Base-by-base conservation (phyloP, 2,113 vertebrate genomes). In the Nothoprocta perdicaria region DNA sequence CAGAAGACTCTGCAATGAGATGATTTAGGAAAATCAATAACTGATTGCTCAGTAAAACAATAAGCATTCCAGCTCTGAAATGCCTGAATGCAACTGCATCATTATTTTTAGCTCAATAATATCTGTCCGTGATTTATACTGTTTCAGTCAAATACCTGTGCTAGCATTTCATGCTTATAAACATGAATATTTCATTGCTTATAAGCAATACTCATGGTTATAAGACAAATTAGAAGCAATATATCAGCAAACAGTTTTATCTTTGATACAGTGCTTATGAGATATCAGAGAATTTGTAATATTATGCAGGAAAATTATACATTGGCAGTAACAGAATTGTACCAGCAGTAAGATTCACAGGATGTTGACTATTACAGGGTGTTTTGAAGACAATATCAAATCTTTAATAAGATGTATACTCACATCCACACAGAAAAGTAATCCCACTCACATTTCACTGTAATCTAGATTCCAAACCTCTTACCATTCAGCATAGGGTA, bases 1-100 rank as follows among this genome's bases (percentile, higher is more conserved):
- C 97, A 99, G 96, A 92, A 99, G 98, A 97, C 99, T 99, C 99
- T 99, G 97, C 35, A 95, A 96, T 63, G 60, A 94, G 61, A 89
- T n/a, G 57, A 66, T 78, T 88, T 86, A 81, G 53, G 53, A 61
- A 69, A 94, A 95, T 94, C 50, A 97, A 21, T 62, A 89, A 80
- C 40, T 92, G 33, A 2, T 68, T 90, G 53, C 60, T 92, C 73
- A 82, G 58, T 58, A 78, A 77, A 95, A 94, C 62, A 79, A 90
- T 95, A 83, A 61, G 21, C 58, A 81, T 89, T 93, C 53, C 75
- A 90, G 4, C 40, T 68, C 87, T 71, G 82, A 41, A 69, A 87
- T 0, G 16, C 48, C 84, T 78, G 50, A 95, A 83, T 31, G 38
- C 45, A 94, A 93, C 11, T 62, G 35, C 74, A 83, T 73, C 45